A percentile compares a stretch with the other conserved stretches of the same genome.
These are phyloP conservation scores for Oscheius sp. DNA, from an alignment of 1,140 invertebrate species.

Conservation along the genomic window DNA sequence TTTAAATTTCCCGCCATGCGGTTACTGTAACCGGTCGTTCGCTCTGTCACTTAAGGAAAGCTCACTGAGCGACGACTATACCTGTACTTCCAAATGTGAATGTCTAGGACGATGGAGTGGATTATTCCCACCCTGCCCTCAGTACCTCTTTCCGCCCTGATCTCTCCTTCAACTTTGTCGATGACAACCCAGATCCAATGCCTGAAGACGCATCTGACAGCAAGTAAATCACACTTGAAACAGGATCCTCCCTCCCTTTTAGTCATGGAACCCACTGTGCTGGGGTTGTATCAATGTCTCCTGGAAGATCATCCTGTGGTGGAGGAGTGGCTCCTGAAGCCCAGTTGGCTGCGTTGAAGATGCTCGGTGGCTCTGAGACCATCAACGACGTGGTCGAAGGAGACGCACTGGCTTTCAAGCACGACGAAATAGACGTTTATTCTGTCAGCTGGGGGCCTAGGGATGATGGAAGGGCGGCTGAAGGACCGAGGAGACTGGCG, in stretches of 20 bases:
- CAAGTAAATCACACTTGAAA: neutral
- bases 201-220: too few species aligned
- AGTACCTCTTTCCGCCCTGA: neutral
- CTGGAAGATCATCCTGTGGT: neutral
- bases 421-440: neutral
- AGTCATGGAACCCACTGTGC: conserved; percentile 11
- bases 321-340: neutral
- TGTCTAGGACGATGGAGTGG: conserved; percentile 5
- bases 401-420: conserved; percentile 1
- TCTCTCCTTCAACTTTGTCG: conserved; percentile 2
- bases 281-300: conserved; percentile 1
- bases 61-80: too few species aligned
- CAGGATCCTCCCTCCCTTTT: neutral
- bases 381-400: conserved; percentile 5
- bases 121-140: neutral
- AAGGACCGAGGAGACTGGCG: conserved; percentile 1
- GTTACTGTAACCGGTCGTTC: too few species aligned
- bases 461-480: neutral
- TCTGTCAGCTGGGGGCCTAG: conserved; percentile 10
- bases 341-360: neutral
- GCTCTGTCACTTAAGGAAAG: too few species aligned
- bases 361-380: neutral
- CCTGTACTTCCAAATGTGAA: neutral
- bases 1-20: too few species aligned
- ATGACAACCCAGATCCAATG: neutral